Conservation (phyloP, 2,113 vertebrate genomes). For the Lonchura striata region DNA sequence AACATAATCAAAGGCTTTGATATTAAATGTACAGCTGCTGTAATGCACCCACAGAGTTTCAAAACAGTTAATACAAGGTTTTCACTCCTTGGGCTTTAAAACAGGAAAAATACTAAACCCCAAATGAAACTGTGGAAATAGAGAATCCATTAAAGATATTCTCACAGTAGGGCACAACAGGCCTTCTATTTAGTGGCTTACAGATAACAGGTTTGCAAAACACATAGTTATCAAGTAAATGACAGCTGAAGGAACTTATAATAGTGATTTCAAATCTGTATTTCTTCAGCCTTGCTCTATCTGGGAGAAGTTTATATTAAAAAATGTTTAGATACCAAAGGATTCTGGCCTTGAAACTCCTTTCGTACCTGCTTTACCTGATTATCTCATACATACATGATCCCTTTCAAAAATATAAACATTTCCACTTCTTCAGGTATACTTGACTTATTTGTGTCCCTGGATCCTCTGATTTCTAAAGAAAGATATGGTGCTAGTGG, state of each 20-base stretch:
- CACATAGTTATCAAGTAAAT: slow-evolving; percentile 19
- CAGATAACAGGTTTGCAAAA: slow-evolving; percentile 14
- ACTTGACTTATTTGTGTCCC: not conserved
- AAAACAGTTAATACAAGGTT: slow-evolving; percentile 14
- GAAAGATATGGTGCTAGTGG: not conserved
- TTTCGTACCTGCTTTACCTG: not conserved
- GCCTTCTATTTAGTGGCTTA: slow-evolving; percentile 2
- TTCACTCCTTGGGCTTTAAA: slow-evolving; percentile 17
- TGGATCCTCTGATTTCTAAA: not conserved
- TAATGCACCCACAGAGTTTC: slow-evolving; percentile 12
- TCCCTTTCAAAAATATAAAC: not conserved
- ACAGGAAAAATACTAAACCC: not conserved
- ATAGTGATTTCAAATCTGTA: slow-evolving; percentile 6
- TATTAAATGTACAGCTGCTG: slow-evolving; percentile 27
- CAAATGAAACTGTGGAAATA: not conserved
- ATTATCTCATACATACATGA: not conserved
- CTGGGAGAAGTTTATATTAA: not conserved
- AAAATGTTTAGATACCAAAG: not conserved
- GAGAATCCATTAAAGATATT: slow-evolving; percentile 55
- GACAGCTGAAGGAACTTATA: slow-evolving; percentile 36
- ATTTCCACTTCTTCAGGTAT: not conserved
- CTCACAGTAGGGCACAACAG: slow-evolving; percentile 24
- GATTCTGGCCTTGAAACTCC: not conserved
- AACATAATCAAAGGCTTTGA: slow-evolving; percentile 32
- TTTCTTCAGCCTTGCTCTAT: slow-evolving; percentile 20